A percentile compares a stretch with the other conserved stretches of the same genome.
Conservation (phyloP, 2,113 vertebrate species). For the Elgaria multicarinata region DNA sequence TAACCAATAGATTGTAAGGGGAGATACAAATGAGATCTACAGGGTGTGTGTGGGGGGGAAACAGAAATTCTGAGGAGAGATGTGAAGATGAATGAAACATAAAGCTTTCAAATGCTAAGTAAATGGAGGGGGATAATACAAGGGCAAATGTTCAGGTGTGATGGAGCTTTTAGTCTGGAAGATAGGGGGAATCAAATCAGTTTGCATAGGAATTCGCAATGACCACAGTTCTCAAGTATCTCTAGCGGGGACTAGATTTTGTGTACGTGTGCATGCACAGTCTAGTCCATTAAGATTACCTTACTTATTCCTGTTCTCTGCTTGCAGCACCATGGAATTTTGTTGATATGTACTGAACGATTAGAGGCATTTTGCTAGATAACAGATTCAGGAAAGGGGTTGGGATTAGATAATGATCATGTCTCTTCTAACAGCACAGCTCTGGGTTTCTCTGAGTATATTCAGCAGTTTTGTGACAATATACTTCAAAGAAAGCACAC, state of each 20-base stretch:
- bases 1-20: too few species aligned
- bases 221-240: neutral
- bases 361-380: neutral
- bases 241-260: neutral
- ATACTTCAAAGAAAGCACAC: neutral
- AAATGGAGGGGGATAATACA: too few species aligned
- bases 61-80: too few species aligned
- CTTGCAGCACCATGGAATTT: too few species aligned
- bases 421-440: neutral
- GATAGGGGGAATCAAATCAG: too few species aligned
- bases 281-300: neutral
- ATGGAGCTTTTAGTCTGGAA: too few species aligned
- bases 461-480: neutral
- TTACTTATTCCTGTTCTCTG: neutral
- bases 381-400: neutral
- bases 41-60: too few species aligned
- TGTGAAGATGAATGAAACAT: too few species aligned
- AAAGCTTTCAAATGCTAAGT: too few species aligned
- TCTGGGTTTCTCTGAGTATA: neutral
- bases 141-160: too few species aligned
- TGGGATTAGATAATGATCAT: neutral
- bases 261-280: neutral
- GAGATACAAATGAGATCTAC: too few species aligned
- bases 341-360: neutral
- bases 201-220: too few species aligned